Evolutionary conservation across 37 sponge, comb jelly and placozoan species (phyloP).

Genomic region (Hexactinellida sp.): DNA sequence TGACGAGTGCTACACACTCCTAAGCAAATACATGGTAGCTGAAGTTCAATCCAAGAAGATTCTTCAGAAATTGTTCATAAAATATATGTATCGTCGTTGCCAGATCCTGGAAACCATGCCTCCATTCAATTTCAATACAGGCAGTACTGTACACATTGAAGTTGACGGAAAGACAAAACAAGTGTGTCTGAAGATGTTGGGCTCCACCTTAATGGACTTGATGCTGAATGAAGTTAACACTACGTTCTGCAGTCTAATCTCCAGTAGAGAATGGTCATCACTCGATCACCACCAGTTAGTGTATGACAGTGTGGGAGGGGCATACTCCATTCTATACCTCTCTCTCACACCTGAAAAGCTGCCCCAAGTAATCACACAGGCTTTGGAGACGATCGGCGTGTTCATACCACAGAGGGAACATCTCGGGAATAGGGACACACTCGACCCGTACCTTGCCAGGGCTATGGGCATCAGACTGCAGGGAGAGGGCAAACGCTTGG

Average conservation of each 20-base stretch:
- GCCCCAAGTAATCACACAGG: neutral
- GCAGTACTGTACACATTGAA: neutral
- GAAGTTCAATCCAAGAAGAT: slow-evolving; percentile 53
- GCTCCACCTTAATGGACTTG: slow-evolving; percentile 62
- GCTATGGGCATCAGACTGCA: slow-evolving; percentile 34
- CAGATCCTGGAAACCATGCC: slow-evolving; percentile 41
- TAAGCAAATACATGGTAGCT: slow-evolving; percentile 40
- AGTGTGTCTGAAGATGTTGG: slow-evolving; percentile 26
- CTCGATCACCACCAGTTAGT: slow-evolving; percentile 58
- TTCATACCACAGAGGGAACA: slow-evolving; percentile 14
- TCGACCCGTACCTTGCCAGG: slow-evolving; percentile 49
- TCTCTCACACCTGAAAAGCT: slow-evolving; percentile 48
- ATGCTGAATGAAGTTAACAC: slow-evolving; percentile 57
- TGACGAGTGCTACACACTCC: slow-evolving; percentile 32
- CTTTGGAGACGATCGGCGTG: slow-evolving; percentile 11
- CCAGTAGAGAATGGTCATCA: slow-evolving; percentile 40
- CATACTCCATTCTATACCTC: slow-evolving; percentile 31
- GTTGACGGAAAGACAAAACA: neutral
- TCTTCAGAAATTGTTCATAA: slow-evolving; percentile 60
- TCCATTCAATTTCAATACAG: slow-evolving; percentile 42
- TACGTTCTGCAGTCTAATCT: slow-evolving; percentile 51
- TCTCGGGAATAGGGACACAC: slow-evolving; percentile 31
- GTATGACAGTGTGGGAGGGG: slow-evolving; percentile 22
- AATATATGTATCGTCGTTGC: slow-evolving; percentile 48
- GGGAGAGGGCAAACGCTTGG: slow-evolving; percentile 19